A percentile compares a stretch with the other conserved stretches of the same genome.
Evolutionary conservation across 2,888 invertebrate genomes (phyloP).

Genomic region (Ferrisia virgata): DNA sequence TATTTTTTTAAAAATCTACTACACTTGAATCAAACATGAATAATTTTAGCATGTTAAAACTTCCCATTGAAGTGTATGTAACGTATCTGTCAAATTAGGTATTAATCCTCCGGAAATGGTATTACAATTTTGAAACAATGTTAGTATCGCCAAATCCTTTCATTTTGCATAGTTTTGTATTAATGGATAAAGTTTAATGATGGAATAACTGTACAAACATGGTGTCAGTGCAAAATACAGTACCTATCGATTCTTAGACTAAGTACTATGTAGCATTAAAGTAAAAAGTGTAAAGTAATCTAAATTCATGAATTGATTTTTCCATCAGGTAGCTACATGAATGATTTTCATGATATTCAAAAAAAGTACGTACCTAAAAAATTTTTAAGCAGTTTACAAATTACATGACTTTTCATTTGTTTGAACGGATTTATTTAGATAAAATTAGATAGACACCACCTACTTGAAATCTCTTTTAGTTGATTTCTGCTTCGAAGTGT

Average conservation of each 20-base stretch:
- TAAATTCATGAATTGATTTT: too few relatives aligned
- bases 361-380: too few relatives aligned
- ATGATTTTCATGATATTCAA: too few relatives aligned
- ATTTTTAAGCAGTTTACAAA: too few relatives aligned
- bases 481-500: not conserved
- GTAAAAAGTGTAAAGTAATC: too few relatives aligned
- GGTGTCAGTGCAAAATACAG: not conserved
- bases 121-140: not conserved
- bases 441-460: too few relatives aligned
- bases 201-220: not conserved
- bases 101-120: not conserved
- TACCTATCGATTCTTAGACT: not conserved
- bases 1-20: too few relatives aligned
- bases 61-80: not conserved
- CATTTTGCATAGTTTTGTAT: not conserved
- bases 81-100: not conserved
- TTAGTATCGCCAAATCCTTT: not conserved
- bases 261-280: too few relatives aligned
- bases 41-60: not conserved
- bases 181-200: not conserved
- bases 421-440: too few relatives aligned
- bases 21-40: not conserved
- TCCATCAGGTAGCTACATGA: too few relatives aligned
- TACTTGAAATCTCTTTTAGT: not conserved
- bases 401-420: too few relatives aligned